Base-by-base conservation (phyloP, 2,888 invertebrate species). In the Clunio marinus region DNA sequence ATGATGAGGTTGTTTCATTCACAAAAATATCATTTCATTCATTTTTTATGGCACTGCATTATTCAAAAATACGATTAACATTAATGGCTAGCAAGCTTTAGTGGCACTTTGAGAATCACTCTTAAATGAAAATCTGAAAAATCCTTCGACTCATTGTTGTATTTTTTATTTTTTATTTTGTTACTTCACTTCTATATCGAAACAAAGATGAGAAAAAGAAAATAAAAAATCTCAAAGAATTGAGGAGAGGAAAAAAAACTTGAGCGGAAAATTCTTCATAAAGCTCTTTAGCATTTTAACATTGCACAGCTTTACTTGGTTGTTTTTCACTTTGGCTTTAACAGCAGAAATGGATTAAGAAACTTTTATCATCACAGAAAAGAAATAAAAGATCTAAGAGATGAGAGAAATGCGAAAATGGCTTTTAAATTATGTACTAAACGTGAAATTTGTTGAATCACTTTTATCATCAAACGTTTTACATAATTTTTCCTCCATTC, bases 281-380 rank as follows among this genome's bases (percentile, higher is more conserved):
- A 63, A 63, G 63, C 63, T 45, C 25, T 63, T 62, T 41, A 41
- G 41, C 41, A 41, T 41, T 41, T n/a, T 51, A 63, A 63, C 63
- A 63, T 46, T 63, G 63, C 63, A 63, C 46, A 45, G 45, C 25
- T 45, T 46, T 60, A 27, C 20, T 25, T 63, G 22, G 24, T 63
- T 63, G 25, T 46, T 63, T 37, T 20, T 22, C 24, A 8, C 17
- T 45, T 45, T 20, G 27, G n/a, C 17, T 63, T 63, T 46, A 20
- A 63, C 63, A 63, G 22, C 63, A 46, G 46, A 63, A 46, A 63
- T 63, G 63, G 63, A 63, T 63, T 63, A 63, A 46, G 46, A 28
- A 57, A 63, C 20, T 37, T 63, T 41, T 63, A 20, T 27, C n/a
- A 25, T 17, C 3, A 22, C 7, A 17, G 22, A 7, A 20, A 51